These are phyloP conservation scores for Liasis olivaceus DNA, from an alignment of 2,797 vertebrate genomes.

Conservation along the genomic window DNA sequence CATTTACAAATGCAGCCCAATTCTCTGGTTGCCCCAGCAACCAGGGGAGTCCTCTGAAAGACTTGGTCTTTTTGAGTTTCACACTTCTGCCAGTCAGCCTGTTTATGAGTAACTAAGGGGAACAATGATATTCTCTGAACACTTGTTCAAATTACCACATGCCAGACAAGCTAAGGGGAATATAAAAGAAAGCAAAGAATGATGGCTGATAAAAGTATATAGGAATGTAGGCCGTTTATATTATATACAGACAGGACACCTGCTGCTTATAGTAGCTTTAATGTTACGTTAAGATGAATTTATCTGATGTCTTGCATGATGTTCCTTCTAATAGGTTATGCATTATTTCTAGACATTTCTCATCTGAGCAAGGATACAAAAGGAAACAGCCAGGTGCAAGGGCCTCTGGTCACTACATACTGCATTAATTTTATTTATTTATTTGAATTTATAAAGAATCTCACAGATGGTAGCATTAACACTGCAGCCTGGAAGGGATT, in stretches of 20 bases:
- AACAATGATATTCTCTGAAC: constrained; percentile 83
- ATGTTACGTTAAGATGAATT: not conserved
- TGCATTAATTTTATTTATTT: not conserved
- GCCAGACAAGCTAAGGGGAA: not conserved
- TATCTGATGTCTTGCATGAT: not conserved
- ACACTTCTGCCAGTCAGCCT: constrained; percentile 78
- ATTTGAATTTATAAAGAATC: not conserved
- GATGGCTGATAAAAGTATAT: not conserved
- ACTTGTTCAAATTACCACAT: constrained; percentile 71
- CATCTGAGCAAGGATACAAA: not conserved
- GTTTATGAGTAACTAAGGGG: constrained; percentile 93
- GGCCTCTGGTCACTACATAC: not conserved
- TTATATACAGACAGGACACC: not conserved
- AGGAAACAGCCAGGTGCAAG: not conserved
- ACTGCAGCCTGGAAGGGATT: not conserved
- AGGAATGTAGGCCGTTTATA: not conserved
- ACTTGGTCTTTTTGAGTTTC: constrained; percentile 74
- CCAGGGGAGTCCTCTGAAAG: constrained; percentile 69
- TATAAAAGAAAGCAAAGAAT: constrained; percentile 26
- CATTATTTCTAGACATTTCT: constrained; percentile 15
- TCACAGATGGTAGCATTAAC: not conserved
- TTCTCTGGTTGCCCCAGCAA: constrained; percentile 81
- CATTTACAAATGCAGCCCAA: constrained; percentile 78
- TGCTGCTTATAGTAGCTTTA: not conserved
- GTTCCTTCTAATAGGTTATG: constrained; percentile 7